Conservation (phyloP, 92 coral and sea anemone species). For the Bergia puertoricense region DNA sequence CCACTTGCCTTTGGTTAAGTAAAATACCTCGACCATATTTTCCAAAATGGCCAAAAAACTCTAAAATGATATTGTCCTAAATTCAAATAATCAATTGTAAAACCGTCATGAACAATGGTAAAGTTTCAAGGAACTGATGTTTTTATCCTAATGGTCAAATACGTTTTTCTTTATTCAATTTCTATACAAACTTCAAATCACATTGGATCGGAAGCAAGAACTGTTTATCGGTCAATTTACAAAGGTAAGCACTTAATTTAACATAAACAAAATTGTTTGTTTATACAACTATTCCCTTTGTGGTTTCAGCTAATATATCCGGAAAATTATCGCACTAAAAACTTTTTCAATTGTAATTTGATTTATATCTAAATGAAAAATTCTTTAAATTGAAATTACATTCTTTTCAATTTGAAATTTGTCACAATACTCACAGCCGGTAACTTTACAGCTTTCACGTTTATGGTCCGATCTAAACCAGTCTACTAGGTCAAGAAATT, state of each 20-base stretch:
- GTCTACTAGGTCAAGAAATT: no score
- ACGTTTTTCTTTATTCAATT: not conserved
- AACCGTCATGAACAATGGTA: conserved; percentile 15
- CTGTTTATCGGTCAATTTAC: not conserved
- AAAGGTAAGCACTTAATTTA: not conserved
- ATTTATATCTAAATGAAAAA: no score
- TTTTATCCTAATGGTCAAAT: not conserved
- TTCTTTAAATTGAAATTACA: no score
- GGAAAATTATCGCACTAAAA: not conserved
- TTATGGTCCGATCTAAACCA: no score
- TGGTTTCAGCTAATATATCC: not conserved
- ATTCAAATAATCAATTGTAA: not conserved
- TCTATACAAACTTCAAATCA: not conserved
- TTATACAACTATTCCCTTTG: not conserved
- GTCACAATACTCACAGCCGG: no score
- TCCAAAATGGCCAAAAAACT: not conserved
- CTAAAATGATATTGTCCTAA: no score
- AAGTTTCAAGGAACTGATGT: not conserved
- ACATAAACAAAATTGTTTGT: not conserved
- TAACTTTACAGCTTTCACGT: no score
- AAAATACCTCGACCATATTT: not conserved
- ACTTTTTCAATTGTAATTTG: not conserved
- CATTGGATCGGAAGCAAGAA: not conserved
- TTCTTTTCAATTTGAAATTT: no score
- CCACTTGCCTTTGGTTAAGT: not conserved